Percentiles rank a stretch among this genome's conserved stretches.
These are phyloP conservation scores for Anodontia alba DNA, from an alignment of 2,888 invertebrate species.

Conservation along the genomic window DNA sequence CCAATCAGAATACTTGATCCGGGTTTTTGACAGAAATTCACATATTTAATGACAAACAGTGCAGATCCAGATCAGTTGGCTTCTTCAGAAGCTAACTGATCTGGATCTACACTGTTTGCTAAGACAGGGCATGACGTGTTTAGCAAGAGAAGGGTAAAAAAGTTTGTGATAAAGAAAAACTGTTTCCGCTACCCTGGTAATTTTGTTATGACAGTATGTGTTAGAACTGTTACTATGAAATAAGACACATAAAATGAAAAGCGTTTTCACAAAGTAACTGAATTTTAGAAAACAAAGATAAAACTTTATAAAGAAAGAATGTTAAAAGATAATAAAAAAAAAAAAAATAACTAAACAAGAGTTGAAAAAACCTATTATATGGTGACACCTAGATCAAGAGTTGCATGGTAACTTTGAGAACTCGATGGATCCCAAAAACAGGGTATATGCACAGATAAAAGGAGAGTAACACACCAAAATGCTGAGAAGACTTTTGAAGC, in stretches of 20 bases:
- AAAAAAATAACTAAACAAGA: background rate
- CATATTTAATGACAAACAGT: too few species aligned
- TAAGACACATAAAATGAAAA: constrained; percentile 4
- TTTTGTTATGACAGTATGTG: constrained; percentile 6
- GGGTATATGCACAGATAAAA: background rate
- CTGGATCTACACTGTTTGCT: too few species aligned
- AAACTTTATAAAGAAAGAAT: too few species aligned
- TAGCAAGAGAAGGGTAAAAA: too few species aligned
- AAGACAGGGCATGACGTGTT: too few species aligned
- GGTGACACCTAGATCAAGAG: constrained; percentile 62
- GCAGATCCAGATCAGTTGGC: too few species aligned
- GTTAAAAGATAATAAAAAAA: too few species aligned
- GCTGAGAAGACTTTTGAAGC: background rate
- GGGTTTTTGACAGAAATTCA: too few species aligned
- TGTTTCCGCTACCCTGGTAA: background rate
- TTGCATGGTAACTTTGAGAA: constrained; percentile 66
- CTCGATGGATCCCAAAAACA: constrained; percentile 5
- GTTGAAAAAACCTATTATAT: background rate
- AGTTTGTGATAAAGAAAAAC: too few species aligned
- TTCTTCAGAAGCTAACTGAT: too few species aligned
- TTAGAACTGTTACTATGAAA: background rate
- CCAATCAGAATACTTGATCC: too few species aligned
- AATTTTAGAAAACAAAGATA: background rate
- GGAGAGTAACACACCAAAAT: background rate
- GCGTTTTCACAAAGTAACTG: background rate